A percentile compares a stretch with the other conserved stretches of the same genome.
Evolutionary conservation across 1,140 invertebrate genomes (phyloP).

Genomic region (Drosophila pseudoananassae): DNA sequence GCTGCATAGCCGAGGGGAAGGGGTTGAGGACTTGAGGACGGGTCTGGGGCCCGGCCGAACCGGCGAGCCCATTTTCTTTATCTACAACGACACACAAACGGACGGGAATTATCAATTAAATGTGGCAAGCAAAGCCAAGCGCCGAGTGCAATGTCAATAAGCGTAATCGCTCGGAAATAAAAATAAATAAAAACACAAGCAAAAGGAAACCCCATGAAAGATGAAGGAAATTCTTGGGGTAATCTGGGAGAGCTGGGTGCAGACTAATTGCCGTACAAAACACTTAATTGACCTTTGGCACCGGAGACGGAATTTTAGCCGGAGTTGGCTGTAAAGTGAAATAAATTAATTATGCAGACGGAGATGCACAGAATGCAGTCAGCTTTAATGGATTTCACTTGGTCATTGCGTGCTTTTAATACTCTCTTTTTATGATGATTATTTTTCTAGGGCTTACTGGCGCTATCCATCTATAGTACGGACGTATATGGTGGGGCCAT

Average conservation of each 20-base stretch:
- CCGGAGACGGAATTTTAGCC: constrained; percentile 12
- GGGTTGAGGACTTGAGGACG: constrained; percentile 1
- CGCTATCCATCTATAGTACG: constrained; percentile 40
- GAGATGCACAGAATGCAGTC: constrained; percentile 37
- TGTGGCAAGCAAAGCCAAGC: constrained; percentile 42
- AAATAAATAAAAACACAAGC: constrained; percentile 44
- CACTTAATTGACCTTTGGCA: constrained; percentile 76
- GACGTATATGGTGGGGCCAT: constrained; percentile 17
- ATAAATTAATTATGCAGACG: constrained; percentile 73
- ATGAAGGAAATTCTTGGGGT: constrained; percentile 17
- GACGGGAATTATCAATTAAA: constrained; percentile 77
- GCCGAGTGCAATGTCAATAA: constrained; percentile 71
- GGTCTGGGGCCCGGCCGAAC: constrained; percentile 11
- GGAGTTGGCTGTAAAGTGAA: constrained; percentile 52
- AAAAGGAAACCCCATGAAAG: constrained; percentile 1
- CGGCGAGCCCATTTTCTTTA: constrained; percentile 55
- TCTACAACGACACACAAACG: constrained; percentile 47
- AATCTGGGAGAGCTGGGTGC: constrained; percentile 9
- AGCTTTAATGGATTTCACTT: constrained; percentile 69
- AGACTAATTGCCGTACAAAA: constrained; percentile 64
- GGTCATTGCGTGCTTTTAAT: constrained; percentile 65
- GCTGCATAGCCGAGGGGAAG: background rate
- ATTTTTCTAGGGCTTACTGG: constrained; percentile 48
- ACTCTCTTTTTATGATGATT: constrained; percentile 69
- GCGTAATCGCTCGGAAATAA: constrained; percentile 58